phyloP scores from a whole-genome alignment of 2,888 invertebrate genomes.

The Catocala nupta region DNA sequence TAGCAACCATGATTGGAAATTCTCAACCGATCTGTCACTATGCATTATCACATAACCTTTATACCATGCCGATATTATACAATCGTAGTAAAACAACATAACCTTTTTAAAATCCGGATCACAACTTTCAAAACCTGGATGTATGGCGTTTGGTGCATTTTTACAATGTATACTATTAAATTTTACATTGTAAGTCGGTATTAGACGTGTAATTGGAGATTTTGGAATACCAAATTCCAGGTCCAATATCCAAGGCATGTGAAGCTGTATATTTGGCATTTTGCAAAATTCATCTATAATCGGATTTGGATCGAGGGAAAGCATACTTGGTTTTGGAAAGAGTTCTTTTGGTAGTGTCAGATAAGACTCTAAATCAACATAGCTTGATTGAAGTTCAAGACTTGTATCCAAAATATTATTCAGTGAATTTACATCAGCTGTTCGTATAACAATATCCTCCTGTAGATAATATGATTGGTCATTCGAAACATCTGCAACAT shows the following conservation, averaged over 20 bases:
- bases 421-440: not conserved
- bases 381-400: not conserved
- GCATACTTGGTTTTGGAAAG: constrained; percentile 68
- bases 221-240: constrained; percentile 72
- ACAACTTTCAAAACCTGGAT: constrained; percentile 74
- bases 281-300: constrained; percentile 74
- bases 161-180: constrained; percentile 70
- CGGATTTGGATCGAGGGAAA: constrained; percentile 68
- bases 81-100: constrained; percentile 71
- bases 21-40: constrained; percentile 68
- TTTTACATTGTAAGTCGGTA: constrained; percentile 70
- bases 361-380: constrained; percentile 60
- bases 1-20: constrained; percentile 72
- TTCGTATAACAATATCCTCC: not conserved
- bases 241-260: constrained; percentile 71
- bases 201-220: constrained; percentile 58
- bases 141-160: constrained; percentile 66
- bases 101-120: constrained; percentile 63
- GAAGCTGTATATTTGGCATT: constrained; percentile 52
- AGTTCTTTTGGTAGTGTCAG: constrained; percentile 65
- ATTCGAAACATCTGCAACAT: not conserved
- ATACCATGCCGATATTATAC: constrained; percentile 71
- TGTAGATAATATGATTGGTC: not conserved
- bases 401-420: constrained; percentile 11
- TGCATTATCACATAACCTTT: constrained; percentile 62